Evolutionary conservation across 1,140 invertebrate species (phyloP).

Genomic region (Hylyphantes graminicola): DNA sequence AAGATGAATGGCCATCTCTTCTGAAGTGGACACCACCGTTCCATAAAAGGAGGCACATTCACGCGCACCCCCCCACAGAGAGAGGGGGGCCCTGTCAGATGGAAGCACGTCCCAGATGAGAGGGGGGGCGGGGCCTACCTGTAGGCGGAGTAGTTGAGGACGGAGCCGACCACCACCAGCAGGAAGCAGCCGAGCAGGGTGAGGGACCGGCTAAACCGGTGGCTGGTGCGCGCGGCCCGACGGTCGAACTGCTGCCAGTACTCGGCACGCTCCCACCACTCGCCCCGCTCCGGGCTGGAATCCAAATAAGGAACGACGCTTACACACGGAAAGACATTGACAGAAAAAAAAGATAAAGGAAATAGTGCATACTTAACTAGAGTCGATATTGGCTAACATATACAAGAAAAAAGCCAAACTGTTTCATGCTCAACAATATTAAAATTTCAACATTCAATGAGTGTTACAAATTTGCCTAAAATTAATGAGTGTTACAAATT

Average conservation of each 20-base stretch:
- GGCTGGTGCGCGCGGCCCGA: neutral
- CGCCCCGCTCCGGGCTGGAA: neutral
- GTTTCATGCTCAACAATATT: no score
- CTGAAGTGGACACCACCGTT: neutral
- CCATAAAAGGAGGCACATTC: neutral
- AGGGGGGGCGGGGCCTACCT: no score
- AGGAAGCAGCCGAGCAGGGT: conserved; percentile 16
- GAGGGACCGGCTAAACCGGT: neutral
- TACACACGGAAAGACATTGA: neutral
- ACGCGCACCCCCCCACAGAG: neutral
- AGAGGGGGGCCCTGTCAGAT: no score
- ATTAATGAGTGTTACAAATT: no score
- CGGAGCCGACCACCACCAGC: conserved; percentile 5
- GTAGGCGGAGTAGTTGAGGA: conserved; percentile 19
- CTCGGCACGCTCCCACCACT: conserved; percentile 14
- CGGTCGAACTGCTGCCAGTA: conserved; percentile 10
- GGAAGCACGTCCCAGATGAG: no score
- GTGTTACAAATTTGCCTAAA: no score
- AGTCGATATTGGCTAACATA: no score
- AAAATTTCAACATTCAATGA: no score
- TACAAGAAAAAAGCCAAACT: no score
- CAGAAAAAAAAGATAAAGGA: neutral
- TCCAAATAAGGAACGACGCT: neutral
- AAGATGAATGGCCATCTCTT: neutral
- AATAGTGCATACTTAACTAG: neutral